Base-by-base conservation (phyloP, 2,113 vertebrate species). In the Trochalopteron elliotii region DNA sequence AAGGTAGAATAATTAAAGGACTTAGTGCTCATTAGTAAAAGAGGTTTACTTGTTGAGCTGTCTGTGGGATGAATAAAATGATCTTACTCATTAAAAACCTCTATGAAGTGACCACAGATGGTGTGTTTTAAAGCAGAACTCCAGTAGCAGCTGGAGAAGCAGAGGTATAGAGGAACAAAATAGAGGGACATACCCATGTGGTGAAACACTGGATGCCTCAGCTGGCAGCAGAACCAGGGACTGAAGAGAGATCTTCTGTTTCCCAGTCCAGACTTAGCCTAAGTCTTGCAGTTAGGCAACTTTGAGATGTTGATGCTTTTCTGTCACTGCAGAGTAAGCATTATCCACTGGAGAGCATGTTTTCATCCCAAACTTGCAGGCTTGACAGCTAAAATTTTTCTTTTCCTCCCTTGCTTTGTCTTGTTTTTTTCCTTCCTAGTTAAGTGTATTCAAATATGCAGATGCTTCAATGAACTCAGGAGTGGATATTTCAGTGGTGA, bases 401-500 rank as follows among this genome's bases (percentile, higher is more conserved):
- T 44, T 68, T 85, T 68, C 25, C 33, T 78, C 49, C 25, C 35
- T 67, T 77, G 12, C 35, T 65, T 88, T 57, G 21, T 28, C 50
- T 93, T 88, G 52, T 35, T 49, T 86, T 79, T 86, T 76, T 44
- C 49, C 60, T 78, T 70, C 55, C 33, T 45, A 40, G 35, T 87
- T 71, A 78, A 64, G 22, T 45, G 12, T 49, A 70, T 64, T 90
- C 52, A 93, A 90, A 90, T 81, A 93, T 61, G 52, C 40, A 93
- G 93, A 90, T 86, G 57, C 25, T 86, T 90, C 85, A 71, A 15
- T 74, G 60, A 90, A 67, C 42, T 86, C 47, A 67, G 47, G 16
- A 83, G 22, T 75, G 53, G 67, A 71, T 90, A 65, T 88, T 94
- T 92, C 68, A 80, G 63, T 59, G 44, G 39, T 95, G 85, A 95